Evolutionary conservation across 2,797 vertebrate genomes (phyloP).

Genomic region (Aldrovandia affinis): DNA sequence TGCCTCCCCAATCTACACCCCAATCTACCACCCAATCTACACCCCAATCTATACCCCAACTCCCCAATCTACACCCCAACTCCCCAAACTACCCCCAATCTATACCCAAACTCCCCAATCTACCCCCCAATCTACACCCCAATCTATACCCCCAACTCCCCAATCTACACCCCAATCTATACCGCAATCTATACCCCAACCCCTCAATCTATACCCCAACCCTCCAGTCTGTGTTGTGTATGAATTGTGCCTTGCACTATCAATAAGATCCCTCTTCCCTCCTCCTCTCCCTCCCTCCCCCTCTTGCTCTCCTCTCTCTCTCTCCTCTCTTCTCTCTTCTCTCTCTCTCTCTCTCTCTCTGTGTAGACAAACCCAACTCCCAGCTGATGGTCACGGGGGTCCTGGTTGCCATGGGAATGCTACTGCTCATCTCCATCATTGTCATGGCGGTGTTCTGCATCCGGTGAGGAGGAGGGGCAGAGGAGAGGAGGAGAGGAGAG

Average conservation of each 20-base stretch:
- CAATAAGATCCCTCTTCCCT: neutral
- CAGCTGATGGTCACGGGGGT: slow-evolving; percentile 72
- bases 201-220: too few relatives aligned
- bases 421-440: slow-evolving; percentile 70
- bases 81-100: too few relatives aligned
- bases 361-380: slow-evolving; percentile 44
- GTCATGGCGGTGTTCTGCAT: slow-evolving; percentile 70
- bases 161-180: too few relatives aligned
- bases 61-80: neutral
- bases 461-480: slow-evolving; percentile 65
- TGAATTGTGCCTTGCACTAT: neutral
- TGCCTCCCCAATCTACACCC: slow-evolving; percentile 45
- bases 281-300: neutral
- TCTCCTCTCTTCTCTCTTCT: too few relatives aligned
- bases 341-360: neutral
- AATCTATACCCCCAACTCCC: too few relatives aligned
- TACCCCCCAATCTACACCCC: too few relatives aligned
- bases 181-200: too few relatives aligned
- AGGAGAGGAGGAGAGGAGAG: neutral
- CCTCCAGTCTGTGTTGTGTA: too few relatives aligned
- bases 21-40: too few relatives aligned
- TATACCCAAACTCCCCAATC: too few relatives aligned
- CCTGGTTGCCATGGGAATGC: slow-evolving; percentile 70
- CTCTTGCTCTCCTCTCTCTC: neutral
- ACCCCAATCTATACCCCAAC: too few relatives aligned